A percentile compares a stretch with the other conserved stretches of the same genome.
phyloP scores from a whole-genome alignment of 1,140 invertebrate genomes.

The Tigriopus japonicus region DNA sequence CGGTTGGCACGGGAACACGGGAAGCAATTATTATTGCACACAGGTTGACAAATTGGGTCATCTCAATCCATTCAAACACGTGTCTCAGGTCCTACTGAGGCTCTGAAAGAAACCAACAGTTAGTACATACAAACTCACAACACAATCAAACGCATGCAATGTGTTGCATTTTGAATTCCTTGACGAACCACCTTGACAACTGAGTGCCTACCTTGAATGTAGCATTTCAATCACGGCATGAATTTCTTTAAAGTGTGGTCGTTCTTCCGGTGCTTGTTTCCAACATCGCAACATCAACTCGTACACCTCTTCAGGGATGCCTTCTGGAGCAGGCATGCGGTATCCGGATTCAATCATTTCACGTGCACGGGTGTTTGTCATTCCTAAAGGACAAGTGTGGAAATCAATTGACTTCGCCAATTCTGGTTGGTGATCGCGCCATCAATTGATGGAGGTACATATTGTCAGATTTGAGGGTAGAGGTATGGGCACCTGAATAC shows the following conservation, averaged over 20 bases:
- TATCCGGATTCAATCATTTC: slow-evolving; percentile 90
- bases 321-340: slow-evolving; percentile 71
- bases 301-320: slow-evolving; percentile 72
- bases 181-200: not conserved
- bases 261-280: slow-evolving; percentile 73
- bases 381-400: not conserved
- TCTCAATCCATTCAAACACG: not conserved
- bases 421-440: not conserved
- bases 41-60: no score
- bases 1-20: no score
- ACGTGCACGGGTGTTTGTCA: slow-evolving; percentile 59
- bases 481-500: not conserved
- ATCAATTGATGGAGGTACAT: no score
- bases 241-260: slow-evolving; percentile 80
- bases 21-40: no score
- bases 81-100: slow-evolving; percentile 6
- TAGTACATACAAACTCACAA: not conserved
- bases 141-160: not conserved
- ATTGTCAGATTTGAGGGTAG: not conserved
- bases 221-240: slow-evolving; percentile 25
- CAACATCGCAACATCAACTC: slow-evolving; percentile 76
- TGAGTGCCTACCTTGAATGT: slow-evolving; percentile 10
- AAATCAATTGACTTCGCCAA: not conserved
- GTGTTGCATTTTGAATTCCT: not conserved
- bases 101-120: slow-evolving; percentile 1